phyloP scores from a whole-genome alignment of 2,113 vertebrate species.

The Megalops atlanticus region DNA sequence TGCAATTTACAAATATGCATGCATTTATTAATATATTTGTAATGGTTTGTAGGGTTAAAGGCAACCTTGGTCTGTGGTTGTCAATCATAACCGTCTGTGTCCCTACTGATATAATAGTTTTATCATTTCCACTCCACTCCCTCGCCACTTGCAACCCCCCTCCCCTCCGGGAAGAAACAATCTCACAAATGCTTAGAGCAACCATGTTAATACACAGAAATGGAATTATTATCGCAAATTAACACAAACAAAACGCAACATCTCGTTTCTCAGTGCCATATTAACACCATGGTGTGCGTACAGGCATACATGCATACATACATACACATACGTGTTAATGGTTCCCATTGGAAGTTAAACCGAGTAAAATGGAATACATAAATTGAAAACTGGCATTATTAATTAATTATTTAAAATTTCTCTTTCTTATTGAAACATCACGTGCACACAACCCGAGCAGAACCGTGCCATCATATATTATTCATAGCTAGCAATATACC shows the following conservation, averaged over 20 bases:
- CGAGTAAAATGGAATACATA: not conserved
- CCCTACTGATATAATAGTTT: constrained; percentile 20
- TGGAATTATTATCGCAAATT: not conserved
- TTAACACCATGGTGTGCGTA: not conserved
- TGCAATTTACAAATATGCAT: not conserved
- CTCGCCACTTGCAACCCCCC: not conserved
- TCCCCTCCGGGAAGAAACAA: too few relatives aligned
- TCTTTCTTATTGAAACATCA: not conserved
- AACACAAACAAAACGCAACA: not conserved
- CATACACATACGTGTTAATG: not conserved
- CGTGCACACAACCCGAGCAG: constrained; percentile 8
- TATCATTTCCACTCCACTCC: not conserved
- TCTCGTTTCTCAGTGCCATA: too few relatives aligned
- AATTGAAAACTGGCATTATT: not conserved
- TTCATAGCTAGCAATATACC: not conserved
- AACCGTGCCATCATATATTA: not conserved
- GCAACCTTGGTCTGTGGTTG: not conserved
- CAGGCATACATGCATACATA: not conserved
- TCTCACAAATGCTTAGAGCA: not conserved
- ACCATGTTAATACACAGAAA: not conserved
- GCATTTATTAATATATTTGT: not conserved
- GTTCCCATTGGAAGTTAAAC: not conserved
- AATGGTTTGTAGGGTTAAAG: not conserved
- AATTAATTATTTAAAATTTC: constrained; percentile 8
- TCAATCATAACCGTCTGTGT: constrained; percentile 25